These are phyloP conservation scores for Pheosia gnoma DNA, from an alignment of 2,888 invertebrate species.

Conservation along the genomic window DNA sequence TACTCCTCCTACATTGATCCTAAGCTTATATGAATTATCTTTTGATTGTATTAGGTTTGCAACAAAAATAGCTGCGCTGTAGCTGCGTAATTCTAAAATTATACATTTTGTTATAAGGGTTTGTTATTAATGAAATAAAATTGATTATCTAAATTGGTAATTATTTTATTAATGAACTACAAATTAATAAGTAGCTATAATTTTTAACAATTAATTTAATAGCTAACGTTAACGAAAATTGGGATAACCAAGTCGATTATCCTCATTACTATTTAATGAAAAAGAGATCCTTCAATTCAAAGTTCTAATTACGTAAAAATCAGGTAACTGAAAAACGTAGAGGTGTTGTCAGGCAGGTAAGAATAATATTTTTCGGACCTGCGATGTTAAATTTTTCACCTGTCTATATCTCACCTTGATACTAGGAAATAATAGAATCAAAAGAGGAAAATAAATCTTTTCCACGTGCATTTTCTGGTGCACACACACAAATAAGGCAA, in stretches of 20 bases:
- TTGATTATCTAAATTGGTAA: too few relatives aligned
- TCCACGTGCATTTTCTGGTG: slow-evolving; percentile 61
- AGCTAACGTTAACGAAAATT: too few relatives aligned
- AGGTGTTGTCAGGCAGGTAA: slow-evolving; percentile 19
- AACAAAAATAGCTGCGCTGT: not conserved
- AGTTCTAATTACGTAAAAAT: too few relatives aligned
- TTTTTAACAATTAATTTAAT: too few relatives aligned
- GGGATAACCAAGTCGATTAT: too few relatives aligned
- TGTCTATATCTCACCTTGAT: slow-evolving; percentile 75
- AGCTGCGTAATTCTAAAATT: too few relatives aligned
- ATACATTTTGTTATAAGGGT: too few relatives aligned
- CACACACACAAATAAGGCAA: slow-evolving; percentile 40
- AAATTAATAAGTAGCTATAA: too few relatives aligned
- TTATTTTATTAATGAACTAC: too few relatives aligned
- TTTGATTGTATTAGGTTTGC: not conserved
- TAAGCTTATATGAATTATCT: not conserved
- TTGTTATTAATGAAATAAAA: too few relatives aligned
- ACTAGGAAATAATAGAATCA: slow-evolving; percentile 63
- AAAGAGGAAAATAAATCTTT: slow-evolving; percentile 57
- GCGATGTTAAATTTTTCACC: slow-evolving; percentile 71
- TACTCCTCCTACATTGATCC: not conserved
- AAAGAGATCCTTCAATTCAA: too few relatives aligned
- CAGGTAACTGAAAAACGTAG: not conserved
- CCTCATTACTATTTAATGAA: too few relatives aligned
- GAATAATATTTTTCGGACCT: slow-evolving; percentile 37